A percentile compares a stretch with the other conserved stretches of the same genome.
Conservation (phyloP, 1,140 invertebrate species). For the Drosophila nannoptera region DNA sequence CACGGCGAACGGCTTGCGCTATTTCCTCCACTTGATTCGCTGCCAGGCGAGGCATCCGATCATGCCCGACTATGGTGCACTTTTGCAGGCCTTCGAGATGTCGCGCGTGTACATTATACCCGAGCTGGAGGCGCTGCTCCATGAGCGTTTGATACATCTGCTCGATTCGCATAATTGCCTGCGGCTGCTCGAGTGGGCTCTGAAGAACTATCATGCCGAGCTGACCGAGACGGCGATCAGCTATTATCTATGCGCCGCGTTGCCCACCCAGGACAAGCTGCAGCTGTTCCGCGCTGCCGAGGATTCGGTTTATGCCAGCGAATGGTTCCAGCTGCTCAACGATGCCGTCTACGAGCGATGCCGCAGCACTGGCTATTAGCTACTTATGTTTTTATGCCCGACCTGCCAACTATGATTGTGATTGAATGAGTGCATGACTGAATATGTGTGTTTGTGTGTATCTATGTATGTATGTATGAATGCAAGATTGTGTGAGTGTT, state of each 20-base stretch:
- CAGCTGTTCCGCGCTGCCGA: slow-evolving; percentile 70
- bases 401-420: slow-evolving; percentile 24
- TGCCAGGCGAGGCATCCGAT: slow-evolving; percentile 50
- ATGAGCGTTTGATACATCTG: slow-evolving; percentile 59
- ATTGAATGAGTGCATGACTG: neutral
- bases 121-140: slow-evolving; percentile 63
- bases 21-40: slow-evolving; percentile 72
- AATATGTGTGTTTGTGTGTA: slow-evolving; percentile 1
- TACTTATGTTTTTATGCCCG: neutral
- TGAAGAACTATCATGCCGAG: slow-evolving; percentile 75
- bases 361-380: slow-evolving; percentile 65
- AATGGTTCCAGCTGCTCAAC: slow-evolving; percentile 76
- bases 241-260: slow-evolving; percentile 67
- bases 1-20: slow-evolving; percentile 62
- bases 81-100: slow-evolving; percentile 77
- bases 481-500: neutral
- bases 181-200: slow-evolving; percentile 70
- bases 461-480: neutral
- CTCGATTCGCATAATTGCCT: slow-evolving; percentile 66
- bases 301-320: slow-evolving; percentile 65
- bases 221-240: slow-evolving; percentile 73
- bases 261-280: slow-evolving; percentile 59
- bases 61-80: slow-evolving; percentile 56
- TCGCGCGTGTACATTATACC: slow-evolving; percentile 74
- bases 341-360: slow-evolving; percentile 73